These are phyloP conservation scores for Globodera rostochiensis DNA, from an alignment of 1,140 invertebrate species.

Conservation along the genomic window DNA sequence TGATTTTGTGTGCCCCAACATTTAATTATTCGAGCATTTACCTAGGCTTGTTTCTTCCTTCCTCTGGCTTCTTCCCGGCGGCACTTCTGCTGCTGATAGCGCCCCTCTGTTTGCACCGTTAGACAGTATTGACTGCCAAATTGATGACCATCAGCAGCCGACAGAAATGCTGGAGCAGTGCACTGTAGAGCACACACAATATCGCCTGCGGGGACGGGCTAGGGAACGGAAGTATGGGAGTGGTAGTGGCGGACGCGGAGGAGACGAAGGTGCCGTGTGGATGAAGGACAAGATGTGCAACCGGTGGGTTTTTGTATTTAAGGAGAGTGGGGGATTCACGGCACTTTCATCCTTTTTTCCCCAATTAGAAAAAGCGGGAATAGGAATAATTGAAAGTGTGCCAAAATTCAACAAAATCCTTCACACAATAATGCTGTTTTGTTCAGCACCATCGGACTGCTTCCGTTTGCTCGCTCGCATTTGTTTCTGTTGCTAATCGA, in stretches of 20 bases:
- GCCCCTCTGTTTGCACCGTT: background rate
- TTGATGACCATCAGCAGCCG: conserved; percentile 11
- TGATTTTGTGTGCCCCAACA: background rate
- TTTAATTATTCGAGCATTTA: background rate
- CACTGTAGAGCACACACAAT: conserved; percentile 29
- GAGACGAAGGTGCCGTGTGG: conserved; percentile 11
- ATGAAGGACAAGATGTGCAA: conserved; percentile 16
- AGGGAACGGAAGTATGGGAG: background rate
- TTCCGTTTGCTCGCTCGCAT: conserved; percentile 15
- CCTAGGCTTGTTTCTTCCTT: background rate
- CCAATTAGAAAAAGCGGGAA: background rate
- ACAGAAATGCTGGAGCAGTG: conserved; percentile 36
- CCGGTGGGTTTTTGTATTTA: background rate
- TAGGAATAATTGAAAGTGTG: background rate
- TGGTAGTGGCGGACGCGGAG: background rate
- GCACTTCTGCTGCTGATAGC: background rate
- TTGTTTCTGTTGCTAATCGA: conserved; percentile 24
- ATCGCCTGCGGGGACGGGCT: background rate
- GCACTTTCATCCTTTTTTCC: too few relatives aligned
- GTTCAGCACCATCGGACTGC: conserved; percentile 19
- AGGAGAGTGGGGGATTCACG: too few relatives aligned
- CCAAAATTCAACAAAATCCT: background rate
- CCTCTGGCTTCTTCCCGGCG: background rate
- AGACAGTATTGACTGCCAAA: conserved; percentile 1
- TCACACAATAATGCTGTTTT: background rate